Evolutionary conservation across 2,797 vertebrate species (phyloP).

Genomic region (Florisuga fusca): DNA sequence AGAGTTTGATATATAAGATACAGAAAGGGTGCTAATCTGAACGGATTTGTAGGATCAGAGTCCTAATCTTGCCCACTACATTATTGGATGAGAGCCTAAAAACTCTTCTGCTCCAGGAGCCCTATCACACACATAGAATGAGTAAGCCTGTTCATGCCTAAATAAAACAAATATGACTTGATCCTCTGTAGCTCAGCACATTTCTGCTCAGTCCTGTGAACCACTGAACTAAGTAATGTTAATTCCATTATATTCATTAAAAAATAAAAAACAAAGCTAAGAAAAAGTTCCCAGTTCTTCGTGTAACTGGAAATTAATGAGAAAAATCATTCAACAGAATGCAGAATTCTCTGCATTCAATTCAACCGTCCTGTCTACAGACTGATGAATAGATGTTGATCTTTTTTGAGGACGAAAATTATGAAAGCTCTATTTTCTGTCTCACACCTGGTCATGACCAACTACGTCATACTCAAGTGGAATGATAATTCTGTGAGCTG

Average conservation of each 20-base stretch:
- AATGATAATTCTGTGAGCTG: background rate
- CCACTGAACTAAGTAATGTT: conserved; percentile 46
- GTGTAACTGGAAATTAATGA: conserved; percentile 50
- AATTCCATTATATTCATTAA: conserved; percentile 36
- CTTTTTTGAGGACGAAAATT: background rate
- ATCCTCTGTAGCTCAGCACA: conserved; percentile 33
- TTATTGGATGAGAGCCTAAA: conserved; percentile 8
- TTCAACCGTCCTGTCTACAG: background rate
- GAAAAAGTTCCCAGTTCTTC: conserved; percentile 9
- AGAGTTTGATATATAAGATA: background rate
- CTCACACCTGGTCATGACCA: background rate
- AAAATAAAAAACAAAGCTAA: conserved; percentile 38
- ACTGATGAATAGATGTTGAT: conserved; percentile 14
- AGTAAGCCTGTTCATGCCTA: conserved; percentile 20
- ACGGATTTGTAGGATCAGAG: background rate
- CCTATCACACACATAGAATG: background rate
- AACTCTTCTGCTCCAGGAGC: background rate
- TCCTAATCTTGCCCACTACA: background rate
- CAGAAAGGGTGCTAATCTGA: background rate
- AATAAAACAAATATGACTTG: conserved; percentile 28
- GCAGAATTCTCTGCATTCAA: background rate
- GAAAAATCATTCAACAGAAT: background rate
- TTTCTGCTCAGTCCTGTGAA: conserved; percentile 30
- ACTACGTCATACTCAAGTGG: background rate
- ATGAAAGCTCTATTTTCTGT: conserved; percentile 8